Percentiles rank a stretch among this genome's conserved stretches.
phyloP scores from a whole-genome alignment of 2,113 vertebrate species.

The Takifugu bimaculatus region DNA sequence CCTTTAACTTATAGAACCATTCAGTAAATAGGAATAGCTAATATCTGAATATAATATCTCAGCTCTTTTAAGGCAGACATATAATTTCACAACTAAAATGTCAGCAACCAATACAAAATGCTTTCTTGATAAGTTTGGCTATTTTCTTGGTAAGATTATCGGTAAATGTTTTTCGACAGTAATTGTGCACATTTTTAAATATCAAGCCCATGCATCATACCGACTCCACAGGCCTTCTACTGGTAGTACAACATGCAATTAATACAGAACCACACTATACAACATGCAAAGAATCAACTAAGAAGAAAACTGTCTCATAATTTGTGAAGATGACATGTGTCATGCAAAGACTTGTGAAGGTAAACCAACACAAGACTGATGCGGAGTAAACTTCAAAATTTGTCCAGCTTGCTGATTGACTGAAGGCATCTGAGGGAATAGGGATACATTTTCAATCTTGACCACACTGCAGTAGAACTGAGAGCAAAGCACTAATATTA shows the following conservation, averaged over 20 bases:
- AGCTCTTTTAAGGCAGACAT: too few relatives aligned
- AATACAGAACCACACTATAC: slow-evolving; percentile 37
- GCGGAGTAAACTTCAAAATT: slow-evolving; percentile 47
- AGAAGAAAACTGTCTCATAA: slow-evolving; percentile 24
- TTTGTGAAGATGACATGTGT: slow-evolving; percentile 22
- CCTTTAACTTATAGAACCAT: too few relatives aligned
- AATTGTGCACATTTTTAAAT: too few relatives aligned
- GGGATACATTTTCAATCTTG: slow-evolving; percentile 51
- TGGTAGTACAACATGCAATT: slow-evolving; percentile 55
- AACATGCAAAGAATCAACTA: slow-evolving; percentile 54
- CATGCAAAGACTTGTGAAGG: slow-evolving; percentile 47
- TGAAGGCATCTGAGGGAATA: slow-evolving; percentile 41
- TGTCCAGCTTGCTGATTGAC: slow-evolving; percentile 70
- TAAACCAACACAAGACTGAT: slow-evolving; percentile 8
- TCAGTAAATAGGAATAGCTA: too few relatives aligned
- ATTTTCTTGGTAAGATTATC: too few relatives aligned
- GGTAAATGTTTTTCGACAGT: too few relatives aligned
- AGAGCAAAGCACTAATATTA: slow-evolving; percentile 36
- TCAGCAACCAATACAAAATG: too few relatives aligned
- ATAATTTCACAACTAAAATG: too few relatives aligned
- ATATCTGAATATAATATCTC: too few relatives aligned
- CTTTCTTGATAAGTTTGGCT: too few relatives aligned
- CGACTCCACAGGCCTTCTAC: slow-evolving; percentile 26
- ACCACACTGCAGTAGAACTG: slow-evolving; percentile 46
- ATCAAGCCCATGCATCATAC: slow-evolving; percentile 63